Conservation (phyloP, 1,140 invertebrate genomes). For the Hylyphantes graminicola region DNA sequence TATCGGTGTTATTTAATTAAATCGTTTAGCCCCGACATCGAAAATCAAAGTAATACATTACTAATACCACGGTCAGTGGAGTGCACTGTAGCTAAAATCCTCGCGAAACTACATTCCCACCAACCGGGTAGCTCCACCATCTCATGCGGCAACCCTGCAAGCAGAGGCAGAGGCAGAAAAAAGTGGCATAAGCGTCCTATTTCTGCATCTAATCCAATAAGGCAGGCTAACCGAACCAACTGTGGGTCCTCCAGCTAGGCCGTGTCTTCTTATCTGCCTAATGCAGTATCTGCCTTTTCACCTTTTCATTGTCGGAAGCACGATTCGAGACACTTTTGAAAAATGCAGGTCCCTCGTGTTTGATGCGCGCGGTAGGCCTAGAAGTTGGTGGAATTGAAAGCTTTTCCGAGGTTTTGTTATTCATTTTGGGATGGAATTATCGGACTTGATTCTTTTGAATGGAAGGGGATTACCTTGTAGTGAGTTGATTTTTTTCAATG, state of each 20-base stretch:
- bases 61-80: too few relatives aligned
- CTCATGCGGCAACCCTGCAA: conserved; percentile 36
- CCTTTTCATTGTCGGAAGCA: conserved; percentile 49
- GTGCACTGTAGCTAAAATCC: background rate
- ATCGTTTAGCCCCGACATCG: too few relatives aligned
- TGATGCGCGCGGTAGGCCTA: background rate
- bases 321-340: conserved; percentile 54
- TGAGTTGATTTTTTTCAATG: too few relatives aligned
- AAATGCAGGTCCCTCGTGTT: conserved; percentile 41
- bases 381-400: background rate
- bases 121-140: conserved; percentile 9
- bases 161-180: conserved; percentile 28
- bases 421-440: too few relatives aligned
- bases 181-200: conserved; percentile 53
- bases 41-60: too few relatives aligned
- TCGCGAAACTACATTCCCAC: conserved; percentile 3
- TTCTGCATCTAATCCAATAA: conserved; percentile 56
- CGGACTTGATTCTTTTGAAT: background rate
- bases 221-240: conserved; percentile 40
- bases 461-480: too few relatives aligned
- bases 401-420: too few relatives aligned
- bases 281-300: conserved; percentile 53
- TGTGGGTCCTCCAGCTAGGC: conserved; percentile 6
- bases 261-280: conserved; percentile 51
- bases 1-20: too few relatives aligned